Conservation (phyloP, 2,113 vertebrate genomes). For the Epinephelus moara region DNA sequence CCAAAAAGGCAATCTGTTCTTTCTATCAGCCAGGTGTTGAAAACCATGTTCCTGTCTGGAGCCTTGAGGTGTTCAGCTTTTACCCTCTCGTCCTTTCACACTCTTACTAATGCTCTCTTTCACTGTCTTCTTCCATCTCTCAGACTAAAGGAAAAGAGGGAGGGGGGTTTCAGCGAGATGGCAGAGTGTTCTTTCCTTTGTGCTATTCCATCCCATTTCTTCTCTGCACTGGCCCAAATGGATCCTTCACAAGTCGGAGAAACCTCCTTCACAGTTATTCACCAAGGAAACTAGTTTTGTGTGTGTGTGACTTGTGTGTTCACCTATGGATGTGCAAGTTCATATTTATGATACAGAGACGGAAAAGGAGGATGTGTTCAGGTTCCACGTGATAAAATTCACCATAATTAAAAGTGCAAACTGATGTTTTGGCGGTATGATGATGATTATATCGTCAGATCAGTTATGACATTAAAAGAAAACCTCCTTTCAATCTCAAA, state of each 20-base stretch:
- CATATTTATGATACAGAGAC: not conserved
- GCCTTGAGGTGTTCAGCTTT: slow-evolving; percentile 51
- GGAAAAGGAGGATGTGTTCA: not conserved
- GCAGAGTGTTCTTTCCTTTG: slow-evolving; percentile 60
- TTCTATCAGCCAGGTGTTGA: slow-evolving; percentile 42
- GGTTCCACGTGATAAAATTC: not conserved
- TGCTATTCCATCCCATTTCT: slow-evolving; percentile 60
- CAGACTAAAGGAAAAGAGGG: slow-evolving; percentile 21
- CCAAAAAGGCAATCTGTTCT: slow-evolving; percentile 41
- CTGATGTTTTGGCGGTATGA: not conserved
- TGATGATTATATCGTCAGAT: not conserved
- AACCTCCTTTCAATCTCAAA: not conserved
- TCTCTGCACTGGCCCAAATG: slow-evolving; percentile 50
- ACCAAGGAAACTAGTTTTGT: slow-evolving; percentile 36
- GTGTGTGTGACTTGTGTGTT: slow-evolving; percentile 4
- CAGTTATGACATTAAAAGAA: not conserved
- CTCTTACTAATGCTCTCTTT: slow-evolving; percentile 46
- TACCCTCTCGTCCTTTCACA: slow-evolving; percentile 43
- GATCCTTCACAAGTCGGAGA: slow-evolving; percentile 60
- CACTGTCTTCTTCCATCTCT: slow-evolving; percentile 20
- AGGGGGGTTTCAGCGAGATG: not conserved
- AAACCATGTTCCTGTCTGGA: slow-evolving; percentile 32
- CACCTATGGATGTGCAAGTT: not conserved
- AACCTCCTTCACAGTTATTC: slow-evolving; percentile 53
- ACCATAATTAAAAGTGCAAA: slow-evolving; percentile 6